Percentiles rank a stretch among this genome's conserved stretches.
These are phyloP conservation scores for Gastrophryne carolinensis DNA, from an alignment of 2,797 vertebrate genomes.

Conservation along the genomic window DNA sequence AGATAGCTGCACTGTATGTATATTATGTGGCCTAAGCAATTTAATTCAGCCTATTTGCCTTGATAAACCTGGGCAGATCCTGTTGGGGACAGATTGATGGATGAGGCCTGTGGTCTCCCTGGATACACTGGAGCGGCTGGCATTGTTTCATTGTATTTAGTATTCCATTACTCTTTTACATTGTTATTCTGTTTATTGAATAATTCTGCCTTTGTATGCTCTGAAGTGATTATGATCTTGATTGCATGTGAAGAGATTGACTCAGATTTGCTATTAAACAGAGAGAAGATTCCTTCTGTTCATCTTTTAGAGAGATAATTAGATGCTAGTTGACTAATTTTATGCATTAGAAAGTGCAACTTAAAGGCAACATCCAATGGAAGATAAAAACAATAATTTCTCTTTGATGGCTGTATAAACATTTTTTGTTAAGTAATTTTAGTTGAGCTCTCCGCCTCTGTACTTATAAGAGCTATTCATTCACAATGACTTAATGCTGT, in stretches of 20 bases:
- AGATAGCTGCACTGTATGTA: no score
- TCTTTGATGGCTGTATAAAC: not conserved
- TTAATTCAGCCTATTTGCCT: no score
- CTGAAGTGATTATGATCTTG: constrained; percentile 42
- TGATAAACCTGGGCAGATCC: no score
- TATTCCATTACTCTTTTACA: constrained; percentile 12
- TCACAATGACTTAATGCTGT: not conserved
- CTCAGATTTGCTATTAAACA: constrained; percentile 23
- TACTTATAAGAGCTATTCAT: not conserved
- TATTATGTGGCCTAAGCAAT: no score
- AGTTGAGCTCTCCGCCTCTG: not conserved
- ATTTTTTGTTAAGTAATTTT: not conserved
- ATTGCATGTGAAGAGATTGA: constrained; percentile 35
- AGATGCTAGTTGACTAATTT: constrained; percentile 46
- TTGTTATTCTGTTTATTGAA: constrained; percentile 43
- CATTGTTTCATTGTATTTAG: not conserved
- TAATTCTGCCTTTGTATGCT: constrained; percentile 28
- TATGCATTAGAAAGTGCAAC: constrained; percentile 27
- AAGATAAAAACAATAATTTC: constrained; percentile 33
- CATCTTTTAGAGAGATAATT: constrained; percentile 40
- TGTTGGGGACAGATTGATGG: not conserved
- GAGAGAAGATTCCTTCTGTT: constrained; percentile 26
- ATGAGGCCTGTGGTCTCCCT: not conserved
- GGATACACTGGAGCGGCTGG: not conserved
- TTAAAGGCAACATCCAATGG: constrained; percentile 21